Percentiles rank a stretch among this genome's conserved stretches.
phyloP scores from a whole-genome alignment of 2,113 vertebrate species.

The Eulemur rufifrons region DNA sequence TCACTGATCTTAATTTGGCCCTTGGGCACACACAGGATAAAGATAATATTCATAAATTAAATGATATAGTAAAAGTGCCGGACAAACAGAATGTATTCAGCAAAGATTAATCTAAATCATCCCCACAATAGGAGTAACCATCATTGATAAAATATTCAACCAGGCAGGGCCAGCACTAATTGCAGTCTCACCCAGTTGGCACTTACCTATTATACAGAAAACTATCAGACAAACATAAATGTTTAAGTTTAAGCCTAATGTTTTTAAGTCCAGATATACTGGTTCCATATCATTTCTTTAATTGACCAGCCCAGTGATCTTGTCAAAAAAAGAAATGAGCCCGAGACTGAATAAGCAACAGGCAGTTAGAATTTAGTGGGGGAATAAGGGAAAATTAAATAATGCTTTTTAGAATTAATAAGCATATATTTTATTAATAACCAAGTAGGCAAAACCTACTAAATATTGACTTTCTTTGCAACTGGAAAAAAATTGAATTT shows the following conservation, averaged over 20 bases:
- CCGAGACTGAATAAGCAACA: background rate
- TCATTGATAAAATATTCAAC: background rate
- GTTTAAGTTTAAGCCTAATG: background rate
- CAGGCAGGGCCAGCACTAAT: background rate
- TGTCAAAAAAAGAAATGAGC: conserved; percentile 14
- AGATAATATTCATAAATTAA: background rate
- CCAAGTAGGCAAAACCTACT: background rate
- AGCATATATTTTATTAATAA: background rate
- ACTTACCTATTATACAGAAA: background rate
- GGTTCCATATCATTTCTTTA: background rate
- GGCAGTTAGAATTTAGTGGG: background rate
- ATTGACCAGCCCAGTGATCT: background rate
- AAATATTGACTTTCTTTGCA: background rate
- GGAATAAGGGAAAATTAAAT: background rate
- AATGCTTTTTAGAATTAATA: background rate
- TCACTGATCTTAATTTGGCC: background rate
- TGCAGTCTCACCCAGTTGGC: background rate
- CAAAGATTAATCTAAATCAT: conserved; percentile 6
- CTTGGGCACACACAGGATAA: background rate
- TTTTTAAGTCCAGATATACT: background rate
- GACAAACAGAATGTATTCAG: conserved; percentile 5
- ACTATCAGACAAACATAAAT: background rate
- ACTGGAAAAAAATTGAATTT: background rate
- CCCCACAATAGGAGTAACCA: background rate
- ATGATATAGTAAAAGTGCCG: background rate